Evolutionary conservation across 2,797 vertebrate genomes (phyloP), one percentile per base, ranked within the genome.

Genomic region (Nasua narica): DNA sequence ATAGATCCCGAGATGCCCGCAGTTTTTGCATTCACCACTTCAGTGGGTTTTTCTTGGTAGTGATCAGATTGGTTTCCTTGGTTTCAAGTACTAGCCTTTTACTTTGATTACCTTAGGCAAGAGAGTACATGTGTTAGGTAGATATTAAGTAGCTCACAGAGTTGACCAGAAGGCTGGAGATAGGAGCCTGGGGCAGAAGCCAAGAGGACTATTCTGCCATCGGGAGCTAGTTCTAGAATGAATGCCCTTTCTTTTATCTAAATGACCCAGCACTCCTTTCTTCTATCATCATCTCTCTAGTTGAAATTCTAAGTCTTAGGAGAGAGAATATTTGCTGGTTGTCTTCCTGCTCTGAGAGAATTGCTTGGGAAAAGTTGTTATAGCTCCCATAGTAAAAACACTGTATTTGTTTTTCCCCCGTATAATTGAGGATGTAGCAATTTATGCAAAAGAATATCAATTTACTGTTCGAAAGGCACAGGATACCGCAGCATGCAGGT

Each of bases 161-260:
- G 1, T 43, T 76, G 56, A 81, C 19, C 18, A 21, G 9, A 70
- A 92, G n/a, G 16, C 52, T 56, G 32, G n/a, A 60, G 89, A 23
- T 32, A 23, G n/a, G 35, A 58, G 1, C 21, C 27, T 16, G 23
- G 25, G 67, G 19, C 19, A 69, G 67, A 70, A 37, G 37, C 29
- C 1, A 15, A 56, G 10, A 62, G 40, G 48, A 40, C 7, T 37
- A 7, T 40, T 62, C 9, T n/a, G 0, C 23, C 3, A 0, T 0
- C 0, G 1, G 18, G 50, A 37, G 21, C 15, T 7, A 10, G 11
- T 16, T 87, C 12, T 37, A 23, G 13, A 56, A 23, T 5, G 54
- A 35, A 23, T 56, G 23, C 18, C 27, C 7, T 70, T 29, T 78
- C 32, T 76, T 54, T 56, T 32, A 6, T 67, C 27, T 23, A 23